Evolutionary conservation across 2,888 invertebrate species (phyloP).

Genomic region (Penaeus monodon): DNA sequence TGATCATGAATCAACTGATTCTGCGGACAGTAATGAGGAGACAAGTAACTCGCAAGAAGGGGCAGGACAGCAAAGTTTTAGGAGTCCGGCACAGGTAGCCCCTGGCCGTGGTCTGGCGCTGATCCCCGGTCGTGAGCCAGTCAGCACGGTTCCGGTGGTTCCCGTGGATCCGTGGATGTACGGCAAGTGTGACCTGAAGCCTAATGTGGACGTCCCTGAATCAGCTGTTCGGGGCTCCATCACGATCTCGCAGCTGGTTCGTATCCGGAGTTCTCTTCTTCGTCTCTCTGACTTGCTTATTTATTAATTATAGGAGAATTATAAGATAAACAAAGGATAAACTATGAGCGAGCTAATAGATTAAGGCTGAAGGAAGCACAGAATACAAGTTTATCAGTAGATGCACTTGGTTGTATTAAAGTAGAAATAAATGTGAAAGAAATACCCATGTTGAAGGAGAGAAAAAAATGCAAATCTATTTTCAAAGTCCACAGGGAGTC

Average conservation of each 20-base stretch:
- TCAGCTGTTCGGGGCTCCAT: conserved; percentile 32
- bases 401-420: no score
- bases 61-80: not conserved
- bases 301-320: not conserved
- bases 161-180: not conserved
- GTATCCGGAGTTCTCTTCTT: not conserved
- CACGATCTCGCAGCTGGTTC: conserved; percentile 37
- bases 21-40: not conserved
- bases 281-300: no score
- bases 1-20: not conserved
- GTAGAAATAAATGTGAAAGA: no score
- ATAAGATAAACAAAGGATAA: not conserved
- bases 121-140: no score
- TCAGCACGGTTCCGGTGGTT: no score
- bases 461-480: no score
- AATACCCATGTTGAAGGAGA: no score
- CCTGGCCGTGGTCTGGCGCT: not conserved
- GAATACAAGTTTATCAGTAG: no score
- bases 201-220: conserved; percentile 23
- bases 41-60: not conserved
- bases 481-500: no score
- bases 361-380: no score
- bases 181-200: conserved; percentile 24
- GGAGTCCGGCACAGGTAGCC: not conserved
- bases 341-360: no score